These are phyloP conservation scores for Drosophila leonis DNA, from an alignment of 2,888 invertebrate species.

Conservation along the genomic window DNA sequence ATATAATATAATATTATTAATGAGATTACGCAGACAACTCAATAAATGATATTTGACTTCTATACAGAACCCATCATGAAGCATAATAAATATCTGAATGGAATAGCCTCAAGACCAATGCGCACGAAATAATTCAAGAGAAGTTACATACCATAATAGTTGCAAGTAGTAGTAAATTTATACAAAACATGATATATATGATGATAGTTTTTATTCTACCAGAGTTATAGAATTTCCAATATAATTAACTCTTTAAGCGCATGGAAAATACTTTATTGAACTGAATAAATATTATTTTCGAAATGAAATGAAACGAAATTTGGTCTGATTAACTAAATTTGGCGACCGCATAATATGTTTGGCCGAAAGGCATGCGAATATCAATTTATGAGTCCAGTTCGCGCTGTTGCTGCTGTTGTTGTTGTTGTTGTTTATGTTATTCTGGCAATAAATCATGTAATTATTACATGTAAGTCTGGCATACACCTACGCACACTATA, in stretches of 20 bases:
- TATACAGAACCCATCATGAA: background rate
- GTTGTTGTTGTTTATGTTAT: conserved; percentile 2
- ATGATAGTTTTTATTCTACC: too few relatives aligned
- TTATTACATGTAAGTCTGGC: conserved; percentile 29
- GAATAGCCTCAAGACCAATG: background rate
- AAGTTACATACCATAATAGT: background rate
- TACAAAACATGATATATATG: too few relatives aligned
- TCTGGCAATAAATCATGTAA: conserved; percentile 55
- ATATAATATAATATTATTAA: background rate
- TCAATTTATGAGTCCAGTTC: conserved; percentile 42
- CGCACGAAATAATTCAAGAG: background rate
- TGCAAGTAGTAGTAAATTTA: too few relatives aligned
- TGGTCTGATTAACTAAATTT: background rate
- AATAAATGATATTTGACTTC: background rate
- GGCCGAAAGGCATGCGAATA: conserved; percentile 16
- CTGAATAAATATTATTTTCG: background rate
- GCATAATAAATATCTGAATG: background rate
- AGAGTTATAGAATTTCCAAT: background rate
- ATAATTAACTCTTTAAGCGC: background rate
- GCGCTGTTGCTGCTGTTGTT: conserved; percentile 6
- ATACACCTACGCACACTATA: background rate
- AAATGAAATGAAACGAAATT: background rate
- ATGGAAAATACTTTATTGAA: background rate
- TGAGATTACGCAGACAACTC: background rate
- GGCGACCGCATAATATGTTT: conserved; percentile 29